Conservation (phyloP, 1,140 invertebrate genomes). For the Trichomalopsis sarcophagae region DNA sequence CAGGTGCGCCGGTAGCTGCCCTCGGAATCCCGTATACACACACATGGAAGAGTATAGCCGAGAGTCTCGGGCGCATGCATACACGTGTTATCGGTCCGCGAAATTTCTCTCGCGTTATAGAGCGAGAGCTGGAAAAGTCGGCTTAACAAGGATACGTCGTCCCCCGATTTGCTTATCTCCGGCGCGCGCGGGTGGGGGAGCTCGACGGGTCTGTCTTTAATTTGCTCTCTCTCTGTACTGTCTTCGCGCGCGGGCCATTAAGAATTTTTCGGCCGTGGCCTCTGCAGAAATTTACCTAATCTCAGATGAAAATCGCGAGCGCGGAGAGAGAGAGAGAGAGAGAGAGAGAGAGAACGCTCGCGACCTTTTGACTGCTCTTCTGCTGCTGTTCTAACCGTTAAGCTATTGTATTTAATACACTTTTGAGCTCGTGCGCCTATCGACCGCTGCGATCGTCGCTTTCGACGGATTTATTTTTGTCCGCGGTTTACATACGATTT, state of each 20-base stretch:
- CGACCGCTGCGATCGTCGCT: background rate
- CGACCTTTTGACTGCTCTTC: conserved; percentile 48
- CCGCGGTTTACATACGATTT: background rate
- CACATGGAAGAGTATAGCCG: background rate
- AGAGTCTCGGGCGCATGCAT: background rate
- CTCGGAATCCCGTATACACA: conserved; percentile 7
- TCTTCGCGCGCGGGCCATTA: conserved; percentile 32
- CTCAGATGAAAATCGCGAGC: conserved; percentile 41
- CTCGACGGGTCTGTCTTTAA: background rate
- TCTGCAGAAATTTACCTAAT: conserved; percentile 46
- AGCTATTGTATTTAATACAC: conserved; percentile 27
- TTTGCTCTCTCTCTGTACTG: conserved; percentile 30
- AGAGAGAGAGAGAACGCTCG: conserved; percentile 21
- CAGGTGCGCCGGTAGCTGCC: conserved; percentile 48
- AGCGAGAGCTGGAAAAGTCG: conserved; percentile 14
- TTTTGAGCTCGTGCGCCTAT: conserved; percentile 21
- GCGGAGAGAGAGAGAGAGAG: background rate
- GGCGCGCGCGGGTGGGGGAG: no score
- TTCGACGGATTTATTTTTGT: conserved; percentile 10
- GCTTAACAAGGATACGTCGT: conserved; percentile 35
- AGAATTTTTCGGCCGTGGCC: conserved; percentile 38
- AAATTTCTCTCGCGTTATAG: conserved; percentile 31
- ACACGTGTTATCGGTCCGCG: conserved; percentile 24
- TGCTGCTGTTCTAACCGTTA: conserved; percentile 44
- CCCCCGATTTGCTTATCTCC: conserved; percentile 50